These are phyloP conservation scores for Oxygymnocypris stewartii DNA, from an alignment of 2,113 vertebrate species.

Conservation along the genomic window DNA sequence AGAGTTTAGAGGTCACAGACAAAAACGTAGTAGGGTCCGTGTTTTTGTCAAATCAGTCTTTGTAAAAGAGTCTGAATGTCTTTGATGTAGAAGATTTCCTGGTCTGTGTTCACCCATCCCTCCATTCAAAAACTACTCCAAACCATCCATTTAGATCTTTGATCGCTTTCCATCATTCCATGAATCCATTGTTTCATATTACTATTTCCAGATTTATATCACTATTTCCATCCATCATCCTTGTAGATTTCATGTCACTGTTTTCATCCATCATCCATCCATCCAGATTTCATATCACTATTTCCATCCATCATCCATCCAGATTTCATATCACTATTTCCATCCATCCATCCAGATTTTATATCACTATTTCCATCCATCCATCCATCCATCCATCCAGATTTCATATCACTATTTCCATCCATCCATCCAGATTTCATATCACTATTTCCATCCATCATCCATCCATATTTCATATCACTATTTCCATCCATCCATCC, in stretches of 20 bases:
- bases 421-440: too few relatives aligned
- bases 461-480: too few relatives aligned
- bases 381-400: too few relatives aligned
- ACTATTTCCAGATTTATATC: too few relatives aligned
- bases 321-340: too few relatives aligned
- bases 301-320: too few relatives aligned
- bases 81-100: not conserved
- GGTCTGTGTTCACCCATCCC: not conserved
- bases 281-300: too few relatives aligned
- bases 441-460: too few relatives aligned
- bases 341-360: too few relatives aligned
- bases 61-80: conserved; percentile 13
- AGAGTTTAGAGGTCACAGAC: conserved; percentile 25
- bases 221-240: not conserved
- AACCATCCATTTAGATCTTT: not conserved
- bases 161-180: not conserved
- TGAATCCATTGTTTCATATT: not conserved
- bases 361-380: too few relatives aligned
- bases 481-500: too few relatives aligned
- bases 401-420: too few relatives aligned
- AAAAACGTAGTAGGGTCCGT: not conserved
- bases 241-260: not conserved
- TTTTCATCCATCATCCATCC: not conserved
- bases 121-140: not conserved
- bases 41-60: conserved; percentile 19